Conservation (phyloP, 2,797 vertebrate species). For the Ceryle rudis region DNA sequence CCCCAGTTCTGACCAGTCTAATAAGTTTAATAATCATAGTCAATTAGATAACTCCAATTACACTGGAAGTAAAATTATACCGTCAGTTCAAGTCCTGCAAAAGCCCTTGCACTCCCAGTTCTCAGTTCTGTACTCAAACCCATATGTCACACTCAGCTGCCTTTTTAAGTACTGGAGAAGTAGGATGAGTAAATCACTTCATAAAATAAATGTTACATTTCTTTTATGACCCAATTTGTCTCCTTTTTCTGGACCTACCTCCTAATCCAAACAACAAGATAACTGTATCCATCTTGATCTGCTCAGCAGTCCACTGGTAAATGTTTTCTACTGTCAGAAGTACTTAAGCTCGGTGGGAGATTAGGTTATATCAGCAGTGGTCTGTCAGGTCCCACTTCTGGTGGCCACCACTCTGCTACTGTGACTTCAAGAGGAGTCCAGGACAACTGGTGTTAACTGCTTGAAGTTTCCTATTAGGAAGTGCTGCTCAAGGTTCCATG, state of each 20-base stretch:
- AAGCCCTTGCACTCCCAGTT: not conserved
- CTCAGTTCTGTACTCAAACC: not conserved
- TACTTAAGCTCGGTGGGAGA: not conserved
- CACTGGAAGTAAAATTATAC: not conserved
- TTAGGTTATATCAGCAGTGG: not conserved
- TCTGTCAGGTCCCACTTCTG: not conserved
- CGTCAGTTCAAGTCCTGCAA: not conserved
- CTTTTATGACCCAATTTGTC: not conserved
- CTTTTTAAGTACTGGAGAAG: not conserved
- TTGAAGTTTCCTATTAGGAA: not conserved
- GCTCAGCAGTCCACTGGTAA: not conserved
- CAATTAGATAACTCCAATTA: not conserved
- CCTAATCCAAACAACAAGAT: not conserved
- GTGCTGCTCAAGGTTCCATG: fast-evolving
- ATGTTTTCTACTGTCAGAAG: not conserved
- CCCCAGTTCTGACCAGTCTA: not conserved
- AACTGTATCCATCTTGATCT: not conserved
- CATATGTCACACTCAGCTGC: not conserved
- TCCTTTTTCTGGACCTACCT: not conserved
- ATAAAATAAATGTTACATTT: not conserved
- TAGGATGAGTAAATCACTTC: not conserved
- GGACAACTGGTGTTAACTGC: not conserved
- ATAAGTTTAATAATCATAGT: not conserved
- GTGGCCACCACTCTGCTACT: not conserved
- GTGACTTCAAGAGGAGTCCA: not conserved